These are phyloP conservation scores for Phyllotis vaccarum DNA, from an alignment of 2,797 vertebrate genomes.

Conservation along the genomic window DNA sequence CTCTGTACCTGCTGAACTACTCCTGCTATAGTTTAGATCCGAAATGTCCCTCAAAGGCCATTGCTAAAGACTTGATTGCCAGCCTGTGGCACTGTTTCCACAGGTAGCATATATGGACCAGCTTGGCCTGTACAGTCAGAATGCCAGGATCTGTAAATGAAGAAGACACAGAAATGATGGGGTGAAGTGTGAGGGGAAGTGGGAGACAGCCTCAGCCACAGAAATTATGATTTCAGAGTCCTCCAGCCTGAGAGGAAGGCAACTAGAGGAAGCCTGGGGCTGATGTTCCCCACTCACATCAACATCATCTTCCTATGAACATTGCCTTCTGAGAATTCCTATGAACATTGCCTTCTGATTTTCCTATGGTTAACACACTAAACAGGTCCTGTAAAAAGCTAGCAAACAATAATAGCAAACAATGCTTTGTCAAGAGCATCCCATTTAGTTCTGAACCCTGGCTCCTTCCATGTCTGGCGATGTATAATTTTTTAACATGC, in stretches of 20 bases:
- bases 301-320: constrained; percentile 73
- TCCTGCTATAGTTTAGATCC: neutral
- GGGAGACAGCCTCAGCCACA: constrained; percentile 18
- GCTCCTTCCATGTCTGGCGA: constrained; percentile 71
- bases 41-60: neutral
- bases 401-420: neutral
- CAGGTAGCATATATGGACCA: neutral
- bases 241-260: neutral
- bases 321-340: constrained; percentile 59
- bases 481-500: neutral
- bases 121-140: neutral
- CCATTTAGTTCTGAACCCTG: constrained; percentile 46
- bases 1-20: neutral
- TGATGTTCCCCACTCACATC: constrained; percentile 56
- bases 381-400: constrained; percentile 68
- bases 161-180: neutral
- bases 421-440: constrained; percentile 27
- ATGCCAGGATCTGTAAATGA: neutral
- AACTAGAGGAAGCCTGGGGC: constrained; percentile 31
- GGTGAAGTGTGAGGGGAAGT: neutral
- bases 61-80: neutral
- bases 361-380: constrained; percentile 74
- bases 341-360: constrained; percentile 24
- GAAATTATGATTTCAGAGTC: neutral
- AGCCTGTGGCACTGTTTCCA: neutral